Conservation (phyloP, 2,888 invertebrate genomes). For the Rhogogaster chlorosoma region DNA sequence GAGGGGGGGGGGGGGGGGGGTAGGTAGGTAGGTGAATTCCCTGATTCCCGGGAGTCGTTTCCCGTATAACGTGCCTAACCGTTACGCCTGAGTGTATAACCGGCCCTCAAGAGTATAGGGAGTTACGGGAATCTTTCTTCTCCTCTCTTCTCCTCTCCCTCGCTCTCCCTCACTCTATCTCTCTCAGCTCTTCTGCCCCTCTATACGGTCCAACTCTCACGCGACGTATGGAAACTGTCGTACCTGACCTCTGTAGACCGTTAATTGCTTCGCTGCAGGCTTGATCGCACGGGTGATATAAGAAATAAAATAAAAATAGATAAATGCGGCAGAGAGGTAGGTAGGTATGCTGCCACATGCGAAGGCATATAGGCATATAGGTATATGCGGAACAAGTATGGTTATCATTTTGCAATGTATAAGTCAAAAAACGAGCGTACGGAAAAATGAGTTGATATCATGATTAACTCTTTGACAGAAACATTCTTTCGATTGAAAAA, state of each 20-base stretch:
- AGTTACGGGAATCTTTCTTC: slow-evolving; percentile 20
- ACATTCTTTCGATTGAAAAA: not conserved
- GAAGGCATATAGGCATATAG: not conserved
- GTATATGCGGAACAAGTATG: not conserved
- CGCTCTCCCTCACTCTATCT: not conserved
- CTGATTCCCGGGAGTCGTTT: slow-evolving; percentile 41
- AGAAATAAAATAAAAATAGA: not conserved
- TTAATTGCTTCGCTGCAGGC: slow-evolving; percentile 34
- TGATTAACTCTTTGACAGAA: not conserved
- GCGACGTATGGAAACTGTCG: slow-evolving; percentile 12
- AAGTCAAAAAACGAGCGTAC: no score
- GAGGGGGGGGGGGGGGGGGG: not conserved
- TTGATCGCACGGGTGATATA: not conserved
- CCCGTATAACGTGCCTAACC: slow-evolving; percentile 31
- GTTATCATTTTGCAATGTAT: no score
- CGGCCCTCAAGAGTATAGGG: slow-evolving; percentile 12
- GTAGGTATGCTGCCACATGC: not conserved
- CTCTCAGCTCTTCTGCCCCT: not conserved
- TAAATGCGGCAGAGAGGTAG: not conserved
- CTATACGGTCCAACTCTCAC: not conserved
- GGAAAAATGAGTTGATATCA: not conserved
- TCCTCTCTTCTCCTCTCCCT: not conserved
- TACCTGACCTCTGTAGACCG: slow-evolving; percentile 17
- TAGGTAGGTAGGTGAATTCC: not conserved
- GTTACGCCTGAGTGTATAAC: slow-evolving; percentile 25